Base-by-base conservation (phyloP, 1,140 invertebrate species). In the Drosophila bipectinata region DNA sequence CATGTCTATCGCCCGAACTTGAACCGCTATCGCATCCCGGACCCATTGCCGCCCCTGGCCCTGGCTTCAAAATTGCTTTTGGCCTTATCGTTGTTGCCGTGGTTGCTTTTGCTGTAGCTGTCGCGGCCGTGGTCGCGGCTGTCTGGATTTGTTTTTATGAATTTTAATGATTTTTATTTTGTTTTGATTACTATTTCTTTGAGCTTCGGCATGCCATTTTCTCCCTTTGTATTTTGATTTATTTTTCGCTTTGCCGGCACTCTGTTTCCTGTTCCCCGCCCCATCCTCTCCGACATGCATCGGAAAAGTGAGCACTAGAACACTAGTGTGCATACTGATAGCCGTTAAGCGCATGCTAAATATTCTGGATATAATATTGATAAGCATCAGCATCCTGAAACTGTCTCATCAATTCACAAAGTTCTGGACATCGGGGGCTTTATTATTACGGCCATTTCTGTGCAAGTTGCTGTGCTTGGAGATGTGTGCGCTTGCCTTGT, bases 131-230 rank as follows among this genome's bases (percentile, higher is more conserved):
- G 30, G 41, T 39, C 55, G 73, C 24, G 14, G 37, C 18, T 18
- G 44, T 18, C 39, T 54, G 52, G 72, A 61, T 76, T 77, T 77
- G 61, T 76, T 77, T 77, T 77, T 76, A 77, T 77, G 74, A 77
- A 77, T 76, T 76, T 77, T 76, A 69, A 77, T 77, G 63, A 62
- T 69, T 76, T 74, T 77, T 77, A 76, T 77, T 77, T 77, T 77
- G 74, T 77, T 77, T 77, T 77, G 74, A 76, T 77, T 77, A 69
- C 74, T 69, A 69, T 76, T 76, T 77, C 73, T 60, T 75, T 56
- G 14, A 14, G 61, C 56, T 30, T 39, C 48, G 51, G 51, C 60
- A 53, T 57, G 53, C 30, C 41, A 66, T 59, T 75, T 74, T 67
- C n/a, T 52, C 53, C 60, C 28, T 41, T 73, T 61, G 72, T 75